Evolutionary conservation across 2,888 invertebrate species (phyloP), one percentile per base, ranked within the genome.

Genomic region (Perizoma affinitatum): DNA sequence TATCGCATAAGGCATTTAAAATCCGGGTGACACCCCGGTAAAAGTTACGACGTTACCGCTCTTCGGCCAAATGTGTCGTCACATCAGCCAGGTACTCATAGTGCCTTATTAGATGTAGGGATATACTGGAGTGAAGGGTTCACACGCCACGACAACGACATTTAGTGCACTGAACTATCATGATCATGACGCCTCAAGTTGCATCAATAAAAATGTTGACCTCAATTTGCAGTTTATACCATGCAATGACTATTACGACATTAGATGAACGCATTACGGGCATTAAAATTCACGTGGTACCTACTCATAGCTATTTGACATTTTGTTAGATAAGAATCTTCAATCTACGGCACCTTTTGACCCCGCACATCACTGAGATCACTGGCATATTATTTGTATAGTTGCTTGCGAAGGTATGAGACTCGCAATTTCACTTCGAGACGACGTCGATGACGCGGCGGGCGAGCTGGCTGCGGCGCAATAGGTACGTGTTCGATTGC

Each of bases 261-360:
- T 74, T 66, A 75, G 75, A 67, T 75, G 75, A 79, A 78, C 75
- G 74, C 72, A 75, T 78, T 80, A 74, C 75, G 52, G 65, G 43
- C 54, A 62, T 74, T 72, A 71, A 71, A 73, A 76, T 74, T 76
- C 67, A 68, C 68, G 69, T 73, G 71, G 70, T 74, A 72, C 64
- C 70, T 67, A 73, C 78, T 84, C 81, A 69, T 74, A 72, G 65
- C 70, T 67, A 73, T 78, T 84, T 81, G 83, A 79, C 82, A 83
- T 87, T 86, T 80, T 75, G 76, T 70, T 66, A 76, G 81, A 82
- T 83, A 75, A 66, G 65, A 11, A 83, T 86, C 83, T 74, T 69
- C 38, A 46, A 22, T 22, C 55, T 56, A 34, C 61, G 52, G 49
- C 74, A 78, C 76, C 79, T 82, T 70, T 82, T 84, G 83, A 83